Evolutionary conservation across 2,113 vertebrate genomes (phyloP), one percentile per base, ranked within the genome.

Genomic region (Mionectes macconnelli): DNA sequence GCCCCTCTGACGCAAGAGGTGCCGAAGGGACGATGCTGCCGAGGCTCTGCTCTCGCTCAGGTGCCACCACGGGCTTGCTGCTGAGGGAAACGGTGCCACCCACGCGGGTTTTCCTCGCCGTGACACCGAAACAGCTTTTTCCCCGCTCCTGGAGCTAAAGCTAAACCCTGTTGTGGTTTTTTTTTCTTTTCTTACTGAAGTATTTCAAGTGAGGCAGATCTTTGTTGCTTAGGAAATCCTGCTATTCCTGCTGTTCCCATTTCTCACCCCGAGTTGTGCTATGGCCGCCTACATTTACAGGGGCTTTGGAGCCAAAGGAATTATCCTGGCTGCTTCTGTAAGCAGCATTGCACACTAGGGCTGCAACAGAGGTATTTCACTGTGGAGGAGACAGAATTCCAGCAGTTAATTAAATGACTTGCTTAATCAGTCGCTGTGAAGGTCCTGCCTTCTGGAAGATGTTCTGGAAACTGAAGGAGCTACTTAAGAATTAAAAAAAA

Each of bases 161-260:
- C 59, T n/a, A n/a, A n/a, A n/a, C n/a, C n/a, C 56, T 62, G 35
- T 0, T 1, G 39, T 59, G 49, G 11, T 55, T 35, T 18, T 53
- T 27, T 31, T 63, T 42, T 75, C 10, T 12, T n/a, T 6, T 0
- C 47, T 86, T 39, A 31, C 55, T 70, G 75, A 57, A 88, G 24
- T 85, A 87, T 96, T 95, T 94, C 85, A 93, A 91, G 82, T 39
- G 80, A 77, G 77, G 82, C 75, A 67, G 91, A 83, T 88, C 50
- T 89, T 69, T 52, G 93, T 94, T 96, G 95, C 94, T 91, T 91
- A 97, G 95, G 94, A 94, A 94, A 96, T 93, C 94, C 91, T 95
- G 76, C 93, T 93, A 89, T 94, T 95, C 53, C 78, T 85, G 89
- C 87, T 35, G 57, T 74, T 95, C 74, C 87, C 66, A 14, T 69